Evolutionary conservation across 2,797 vertebrate genomes (phyloP), one percentile per base, ranked within the genome.

Genomic region (Calcarius lapponicus): DNA sequence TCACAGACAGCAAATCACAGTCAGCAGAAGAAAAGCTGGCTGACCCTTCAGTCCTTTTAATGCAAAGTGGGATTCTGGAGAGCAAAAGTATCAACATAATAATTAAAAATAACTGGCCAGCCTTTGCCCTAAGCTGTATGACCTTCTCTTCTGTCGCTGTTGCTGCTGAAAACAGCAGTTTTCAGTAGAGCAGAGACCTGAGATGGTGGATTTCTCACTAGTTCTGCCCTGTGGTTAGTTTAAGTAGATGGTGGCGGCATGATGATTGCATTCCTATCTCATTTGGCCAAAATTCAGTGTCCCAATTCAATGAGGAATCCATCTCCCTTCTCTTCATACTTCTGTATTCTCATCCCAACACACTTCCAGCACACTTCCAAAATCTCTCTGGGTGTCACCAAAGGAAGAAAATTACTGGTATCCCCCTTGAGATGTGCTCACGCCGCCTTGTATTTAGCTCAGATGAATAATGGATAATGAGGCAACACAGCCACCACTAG

Each of bases 401-500:
- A 54, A 83, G 9, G 22, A 70, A 73, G 28, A 18, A 64, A 61
- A 58, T 85, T 72, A 25, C 22, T 36, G 38, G 3, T 48, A 26
- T 54, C 7, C 60, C 48, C 29, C 48, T 67, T 71, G 25, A 89
- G 14, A 82, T 24, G n/a, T 34, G 25, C 8, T 69, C n/a, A 58
- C 1, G 0, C 18, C 1, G 5, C n/a, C 20, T 62, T n/a, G 7
- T 18, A n/a, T 80, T 74, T 80, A 78, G 15, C 47, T 29, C 34
- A 8, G 15, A 62, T 70, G 57, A 83, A 61, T 78, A 80, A 78
- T 71, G 85, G 50, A 38, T 93, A 84, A 88, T 83, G 72, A 82
- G 84, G 32, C 38, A 76, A 17, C 51, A 87, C 7, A 89, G 51
- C 76, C 61, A 85, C 92, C 94, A 94, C 96, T 96, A 97, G 96